Base-by-base conservation (phyloP, 2,888 invertebrate species). In the Dinocampus coccinellae region DNA sequence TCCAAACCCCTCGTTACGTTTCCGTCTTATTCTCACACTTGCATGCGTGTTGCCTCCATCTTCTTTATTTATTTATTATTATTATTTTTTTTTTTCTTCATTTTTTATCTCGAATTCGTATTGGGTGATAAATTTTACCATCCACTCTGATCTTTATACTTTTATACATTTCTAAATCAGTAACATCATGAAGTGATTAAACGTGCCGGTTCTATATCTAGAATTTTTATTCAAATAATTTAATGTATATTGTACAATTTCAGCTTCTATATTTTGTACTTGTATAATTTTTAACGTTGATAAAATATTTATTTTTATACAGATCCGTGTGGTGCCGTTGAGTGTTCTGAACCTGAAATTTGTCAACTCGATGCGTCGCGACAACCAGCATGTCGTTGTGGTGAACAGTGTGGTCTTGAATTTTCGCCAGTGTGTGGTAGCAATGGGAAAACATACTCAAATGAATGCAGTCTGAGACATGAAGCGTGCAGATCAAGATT, bases 241-340 rank as follows among this genome's bases (percentile, higher is more conserved):
- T n/a, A n/a, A n/a, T n/a, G n/a, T n/a, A n/a, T n/a, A n/a, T n/a
- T n/a, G n/a, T n/a, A 47, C 3, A 3, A 4, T n/a, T 47, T 16
- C 4, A 47, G 9, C 4, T 47, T 2, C 9, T 20, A 4, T 16
- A 47, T 20, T 3, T 29, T 29, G 29, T 3, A 7, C 3, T 29
- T 29, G 7, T 29, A 4, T 29, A 29, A 4, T 29, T 29, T 4
- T 29, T 29, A 52, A 33, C 29, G 26, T 26, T 52, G 22, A 4
- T n/a, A n/a, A n/a, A 10, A 16, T 53, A 62, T 65, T 34, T 70
- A 60, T 78, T 71, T n/a, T n/a, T 81, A 88, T 89, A 62, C 89
- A 97, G 97, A 97, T 91, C 97, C 97, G 0, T 97, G 97, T 87
- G 91, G 92, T 53, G 93, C 92, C 70, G 91, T 94, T 77, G 90